phyloP scores from a whole-genome alignment of 2,888 invertebrate species.

The Mythimna impura region DNA sequence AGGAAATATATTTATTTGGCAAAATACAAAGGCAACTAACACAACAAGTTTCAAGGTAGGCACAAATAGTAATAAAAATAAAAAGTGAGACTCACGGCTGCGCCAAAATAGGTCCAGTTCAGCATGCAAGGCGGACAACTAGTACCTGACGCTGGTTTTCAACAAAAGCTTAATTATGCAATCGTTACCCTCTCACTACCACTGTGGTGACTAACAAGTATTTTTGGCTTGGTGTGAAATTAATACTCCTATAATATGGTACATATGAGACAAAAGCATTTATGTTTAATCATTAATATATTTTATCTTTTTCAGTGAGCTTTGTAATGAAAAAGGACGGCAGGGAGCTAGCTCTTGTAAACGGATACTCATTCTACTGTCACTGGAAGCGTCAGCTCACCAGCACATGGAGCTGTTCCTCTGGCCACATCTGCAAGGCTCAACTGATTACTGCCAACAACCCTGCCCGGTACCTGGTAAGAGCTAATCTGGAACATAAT shows the following conservation, averaged over 20 bases:
- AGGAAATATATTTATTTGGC: too few species aligned
- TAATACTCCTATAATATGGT: neutral
- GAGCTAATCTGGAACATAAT: conserved; percentile 81
- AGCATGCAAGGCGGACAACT: too few species aligned
- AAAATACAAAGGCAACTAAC: too few species aligned
- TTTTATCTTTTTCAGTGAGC: conserved; percentile 35
- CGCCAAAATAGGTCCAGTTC: too few species aligned
- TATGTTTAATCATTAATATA: too few species aligned
- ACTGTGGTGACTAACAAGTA: neutral
- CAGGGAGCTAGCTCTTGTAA: conserved; percentile 64
- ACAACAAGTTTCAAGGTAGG: too few species aligned
- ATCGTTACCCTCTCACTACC: neutral
- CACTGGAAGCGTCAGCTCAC: conserved; percentile 48
- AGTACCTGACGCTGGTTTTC: too few species aligned
- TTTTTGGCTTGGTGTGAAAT: neutral
- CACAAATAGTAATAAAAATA: too few species aligned
- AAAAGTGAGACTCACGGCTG: too few species aligned
- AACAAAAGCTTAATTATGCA: too few species aligned
- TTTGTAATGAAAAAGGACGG: conserved; percentile 59
- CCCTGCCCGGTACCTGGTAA: conserved; percentile 14
- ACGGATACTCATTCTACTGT: conserved; percentile 69
- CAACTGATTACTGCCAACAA: conserved; percentile 52
- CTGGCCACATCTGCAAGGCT: conserved; percentile 65
- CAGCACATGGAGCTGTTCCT: conserved; percentile 67
- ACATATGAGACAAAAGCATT: neutral